These are phyloP conservation scores for zebrafish (Danio rerio) DNA, from an alignment of 2,113 vertebrate species.

Conservation along the genomic window DNA sequence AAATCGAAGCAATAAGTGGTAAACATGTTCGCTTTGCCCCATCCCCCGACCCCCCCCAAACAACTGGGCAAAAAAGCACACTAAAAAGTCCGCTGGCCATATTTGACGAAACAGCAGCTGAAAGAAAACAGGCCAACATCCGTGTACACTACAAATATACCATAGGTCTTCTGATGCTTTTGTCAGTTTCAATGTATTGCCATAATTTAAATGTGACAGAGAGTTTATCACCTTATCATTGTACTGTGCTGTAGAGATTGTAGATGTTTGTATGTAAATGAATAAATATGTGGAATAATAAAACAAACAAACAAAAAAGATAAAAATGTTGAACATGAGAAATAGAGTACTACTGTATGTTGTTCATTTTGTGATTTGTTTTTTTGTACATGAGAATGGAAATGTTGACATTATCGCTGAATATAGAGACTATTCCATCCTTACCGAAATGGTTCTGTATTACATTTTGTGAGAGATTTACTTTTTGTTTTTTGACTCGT, in stretches of 20 bases:
- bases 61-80: slow-evolving; percentile 64
- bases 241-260: slow-evolving; percentile 88
- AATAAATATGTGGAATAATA: slow-evolving; percentile 79
- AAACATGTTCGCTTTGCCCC: slow-evolving; percentile 62
- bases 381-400: slow-evolving; percentile 83
- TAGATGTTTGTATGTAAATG: slow-evolving; percentile 90
- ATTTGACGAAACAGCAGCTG: slow-evolving; percentile 54
- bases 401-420: slow-evolving; percentile 71
- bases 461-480: slow-evolving; percentile 70
- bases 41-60: slow-evolving; percentile 45
- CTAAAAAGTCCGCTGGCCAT: slow-evolving; percentile 56
- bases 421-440: slow-evolving; percentile 76
- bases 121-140: slow-evolving; percentile 59
- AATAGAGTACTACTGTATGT: slow-evolving; percentile 76
- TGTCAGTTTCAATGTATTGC: slow-evolving; percentile 72
- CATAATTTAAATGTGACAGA: slow-evolving; percentile 76
- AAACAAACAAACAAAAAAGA: slow-evolving; percentile 56
- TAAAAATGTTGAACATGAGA: slow-evolving; percentile 58
- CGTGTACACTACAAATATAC: slow-evolving; percentile 65
- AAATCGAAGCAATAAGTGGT: slow-evolving; percentile 82
- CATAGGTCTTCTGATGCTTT: slow-evolving; percentile 68
- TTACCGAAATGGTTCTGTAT: slow-evolving; percentile 75
- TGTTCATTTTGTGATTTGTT: slow-evolving; percentile 76
- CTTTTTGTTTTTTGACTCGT: slow-evolving; percentile 59
- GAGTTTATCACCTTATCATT: slow-evolving; percentile 76